Evolutionary conservation across 2,888 invertebrate species (phyloP).

Genomic region (Cyrtodaria siliqua): DNA sequence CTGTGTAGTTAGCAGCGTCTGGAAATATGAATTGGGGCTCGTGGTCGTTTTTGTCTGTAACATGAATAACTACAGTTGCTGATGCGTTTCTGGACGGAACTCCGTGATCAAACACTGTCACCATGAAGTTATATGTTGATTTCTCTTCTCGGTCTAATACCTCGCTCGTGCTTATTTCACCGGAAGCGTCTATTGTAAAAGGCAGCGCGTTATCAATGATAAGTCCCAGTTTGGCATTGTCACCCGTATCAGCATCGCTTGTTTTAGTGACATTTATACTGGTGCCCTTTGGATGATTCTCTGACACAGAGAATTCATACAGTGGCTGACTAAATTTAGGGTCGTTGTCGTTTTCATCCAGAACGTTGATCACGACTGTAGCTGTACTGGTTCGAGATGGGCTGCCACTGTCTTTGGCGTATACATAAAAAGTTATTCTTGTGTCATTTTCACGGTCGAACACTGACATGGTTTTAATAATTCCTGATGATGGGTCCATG

Average conservation of each 20-base stretch:
- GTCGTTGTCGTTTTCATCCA: constrained; percentile 66
- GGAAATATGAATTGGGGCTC: constrained; percentile 76
- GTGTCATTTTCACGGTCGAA: constrained; percentile 72
- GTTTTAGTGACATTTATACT: constrained; percentile 55
- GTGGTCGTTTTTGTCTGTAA: constrained; percentile 74
- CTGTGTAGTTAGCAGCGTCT: constrained; percentile 69
- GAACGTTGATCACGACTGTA: constrained; percentile 58
- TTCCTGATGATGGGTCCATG: constrained; percentile 71
- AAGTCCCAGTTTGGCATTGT: constrained; percentile 66
- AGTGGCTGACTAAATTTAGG: constrained; percentile 56
- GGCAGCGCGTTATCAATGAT: constrained; percentile 54
- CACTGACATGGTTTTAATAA: constrained; percentile 68
- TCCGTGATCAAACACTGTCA: constrained; percentile 73
- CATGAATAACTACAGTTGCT: constrained; percentile 65
- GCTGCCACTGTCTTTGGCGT: constrained; percentile 70
- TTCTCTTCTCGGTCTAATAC: constrained; percentile 72
- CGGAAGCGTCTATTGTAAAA: constrained; percentile 65
- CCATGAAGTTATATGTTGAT: constrained; percentile 65
- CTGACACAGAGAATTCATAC: constrained; percentile 59
- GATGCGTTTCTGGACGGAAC: constrained; percentile 65
- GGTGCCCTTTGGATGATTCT: constrained; percentile 53
- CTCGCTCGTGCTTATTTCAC: constrained; percentile 63
- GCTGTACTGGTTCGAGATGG: constrained; percentile 69
- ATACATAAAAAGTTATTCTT: constrained; percentile 67
- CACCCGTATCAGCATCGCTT: constrained; percentile 66